A percentile compares a stretch with the other conserved stretches of the same genome.
phyloP scores from a whole-genome alignment of 1,140 invertebrate genomes.

The Heliothis subflexa region DNA sequence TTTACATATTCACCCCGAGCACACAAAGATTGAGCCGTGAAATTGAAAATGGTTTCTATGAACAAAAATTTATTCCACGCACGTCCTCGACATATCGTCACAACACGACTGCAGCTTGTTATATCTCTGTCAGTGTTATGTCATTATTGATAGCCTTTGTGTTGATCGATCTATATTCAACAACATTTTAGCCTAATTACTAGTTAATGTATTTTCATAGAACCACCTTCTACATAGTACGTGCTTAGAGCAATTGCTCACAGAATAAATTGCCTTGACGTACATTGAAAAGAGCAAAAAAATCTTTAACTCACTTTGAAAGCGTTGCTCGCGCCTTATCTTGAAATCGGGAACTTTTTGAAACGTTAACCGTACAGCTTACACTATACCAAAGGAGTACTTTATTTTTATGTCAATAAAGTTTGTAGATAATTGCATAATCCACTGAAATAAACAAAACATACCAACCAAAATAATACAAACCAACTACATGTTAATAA shows the following conservation, averaged over 20 bases:
- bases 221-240: slow-evolving; percentile 27
- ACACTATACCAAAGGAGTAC: background rate
- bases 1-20: slow-evolving; percentile 83
- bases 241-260: slow-evolving; percentile 39
- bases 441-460: slow-evolving; percentile 10
- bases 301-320: slow-evolving; percentile 41
- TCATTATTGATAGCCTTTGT: slow-evolving; percentile 4
- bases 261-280: slow-evolving; percentile 45
- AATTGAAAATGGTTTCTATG: slow-evolving; percentile 85
- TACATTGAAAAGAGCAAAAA: slow-evolving; percentile 46
- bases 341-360: slow-evolving; percentile 35
- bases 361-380: slow-evolving; percentile 11
- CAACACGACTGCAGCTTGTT: slow-evolving; percentile 56
- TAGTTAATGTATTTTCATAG: slow-evolving; percentile 23
- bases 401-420: background rate
- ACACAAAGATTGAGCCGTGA: slow-evolving; percentile 83
- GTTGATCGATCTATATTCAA: slow-evolving; percentile 30
- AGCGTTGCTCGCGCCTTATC: slow-evolving; percentile 38
- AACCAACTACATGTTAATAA: background rate
- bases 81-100: slow-evolving; percentile 75
- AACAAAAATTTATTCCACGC: slow-evolving; percentile 82
- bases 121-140: slow-evolving; percentile 28
- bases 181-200: slow-evolving; percentile 25
- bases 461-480: background rate
- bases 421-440: background rate